These are phyloP conservation scores for Choloepus didactylus DNA, from an alignment of 2,797 vertebrate species.

Conservation along the genomic window DNA sequence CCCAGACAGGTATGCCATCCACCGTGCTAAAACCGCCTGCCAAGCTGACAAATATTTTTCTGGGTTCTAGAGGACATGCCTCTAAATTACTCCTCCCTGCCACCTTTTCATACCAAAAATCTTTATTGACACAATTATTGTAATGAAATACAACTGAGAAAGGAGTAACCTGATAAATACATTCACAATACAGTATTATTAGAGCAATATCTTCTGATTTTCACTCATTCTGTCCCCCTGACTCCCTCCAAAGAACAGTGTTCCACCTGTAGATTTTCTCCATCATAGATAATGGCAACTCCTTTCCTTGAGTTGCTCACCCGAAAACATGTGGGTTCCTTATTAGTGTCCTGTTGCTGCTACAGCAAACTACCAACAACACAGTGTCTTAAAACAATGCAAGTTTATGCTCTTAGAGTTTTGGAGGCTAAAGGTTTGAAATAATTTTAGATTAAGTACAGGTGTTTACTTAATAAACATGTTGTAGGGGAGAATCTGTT, in stretches of 20 bases:
- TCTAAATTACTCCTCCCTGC: background rate
- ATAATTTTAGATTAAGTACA: background rate
- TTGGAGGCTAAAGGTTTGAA: background rate
- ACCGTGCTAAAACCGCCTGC: background rate
- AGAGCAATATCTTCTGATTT: background rate
- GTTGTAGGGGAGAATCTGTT: background rate
- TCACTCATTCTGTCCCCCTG: background rate
- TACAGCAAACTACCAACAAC: background rate
- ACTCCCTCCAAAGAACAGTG: background rate
- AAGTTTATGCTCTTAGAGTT: background rate
- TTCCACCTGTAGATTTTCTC: background rate
- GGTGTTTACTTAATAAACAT: background rate
- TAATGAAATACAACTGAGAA: conserved; percentile 29
- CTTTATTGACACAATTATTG: background rate
- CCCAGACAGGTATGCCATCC: background rate
- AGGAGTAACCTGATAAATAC: background rate
- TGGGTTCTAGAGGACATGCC: background rate
- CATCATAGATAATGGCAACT: background rate
- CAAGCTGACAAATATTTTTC: background rate
- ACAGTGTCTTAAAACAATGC: background rate
- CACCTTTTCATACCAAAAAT: too few species aligned
- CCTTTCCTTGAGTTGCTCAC: background rate
- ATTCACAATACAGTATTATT: background rate
- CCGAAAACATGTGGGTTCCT: background rate
- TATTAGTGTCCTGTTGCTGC: background rate